These are phyloP conservation scores for Trichogramma pretiosum DNA, from an alignment of 1,140 invertebrate genomes.

Conservation along the genomic window DNA sequence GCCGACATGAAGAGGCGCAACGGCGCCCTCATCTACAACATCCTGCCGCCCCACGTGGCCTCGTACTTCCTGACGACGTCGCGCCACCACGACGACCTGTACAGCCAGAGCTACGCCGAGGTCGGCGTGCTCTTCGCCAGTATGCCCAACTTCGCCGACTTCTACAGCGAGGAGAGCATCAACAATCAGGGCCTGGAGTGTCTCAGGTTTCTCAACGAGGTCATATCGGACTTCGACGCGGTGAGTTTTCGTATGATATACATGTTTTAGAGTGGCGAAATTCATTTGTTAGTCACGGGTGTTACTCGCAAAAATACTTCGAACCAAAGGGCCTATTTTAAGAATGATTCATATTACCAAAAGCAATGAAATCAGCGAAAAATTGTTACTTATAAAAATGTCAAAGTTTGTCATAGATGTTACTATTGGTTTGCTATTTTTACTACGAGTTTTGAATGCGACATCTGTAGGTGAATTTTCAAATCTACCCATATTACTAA, in stretches of 20 bases:
- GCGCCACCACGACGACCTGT: conserved; percentile 79
- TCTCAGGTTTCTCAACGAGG: conserved; percentile 92
- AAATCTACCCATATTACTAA: too few relatives aligned
- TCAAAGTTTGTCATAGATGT: too few relatives aligned
- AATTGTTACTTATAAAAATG: too few relatives aligned
- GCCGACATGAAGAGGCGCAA: conserved; percentile 80
- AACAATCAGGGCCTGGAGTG: conserved; percentile 95
- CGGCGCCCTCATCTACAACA: conserved; percentile 80
- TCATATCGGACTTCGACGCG: conserved; percentile 95
- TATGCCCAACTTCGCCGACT: conserved; percentile 91
- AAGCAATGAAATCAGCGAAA: too few relatives aligned
- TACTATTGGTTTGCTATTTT: too few relatives aligned
- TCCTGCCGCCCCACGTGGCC: conserved; percentile 82
- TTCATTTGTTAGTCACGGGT: neutral
- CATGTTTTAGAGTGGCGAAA: neutral
- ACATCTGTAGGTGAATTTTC: too few relatives aligned
- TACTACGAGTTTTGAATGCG: too few relatives aligned
- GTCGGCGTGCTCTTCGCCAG: conserved; percentile 89
- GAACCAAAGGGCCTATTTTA: too few relatives aligned
- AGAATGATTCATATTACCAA: too few relatives aligned
- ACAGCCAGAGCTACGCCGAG: conserved; percentile 86
- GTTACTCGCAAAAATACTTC: too few relatives aligned
- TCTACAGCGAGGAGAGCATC: conserved; percentile 90
- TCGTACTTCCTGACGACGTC: conserved; percentile 78
- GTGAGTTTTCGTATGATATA: conserved; percentile 49